phyloP scores from a whole-genome alignment of 1,140 invertebrate genomes.

The Papilio polytes region DNA sequence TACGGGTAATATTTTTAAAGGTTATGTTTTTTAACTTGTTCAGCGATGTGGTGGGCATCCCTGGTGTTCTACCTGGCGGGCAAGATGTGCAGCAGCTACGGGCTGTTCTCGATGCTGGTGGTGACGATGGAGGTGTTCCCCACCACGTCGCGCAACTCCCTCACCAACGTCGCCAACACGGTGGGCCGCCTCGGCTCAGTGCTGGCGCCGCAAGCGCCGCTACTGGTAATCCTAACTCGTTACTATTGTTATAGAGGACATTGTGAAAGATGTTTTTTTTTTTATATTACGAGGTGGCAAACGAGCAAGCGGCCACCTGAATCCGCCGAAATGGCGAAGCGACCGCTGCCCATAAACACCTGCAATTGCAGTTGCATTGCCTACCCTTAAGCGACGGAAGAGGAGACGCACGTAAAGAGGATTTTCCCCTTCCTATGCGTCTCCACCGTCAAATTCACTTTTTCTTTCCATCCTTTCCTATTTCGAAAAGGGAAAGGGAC shows the following conservation, averaged over 20 bases:
- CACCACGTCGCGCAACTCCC: slow-evolving; percentile 86
- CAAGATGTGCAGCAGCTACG: slow-evolving; percentile 87
- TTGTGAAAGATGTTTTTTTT: slow-evolving; percentile 37
- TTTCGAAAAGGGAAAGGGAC: no score
- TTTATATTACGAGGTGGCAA: no score
- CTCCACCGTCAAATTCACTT: no score
- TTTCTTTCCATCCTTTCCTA: no score
- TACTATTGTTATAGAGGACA: not conserved
- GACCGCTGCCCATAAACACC: no score
- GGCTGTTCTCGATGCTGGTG: slow-evolving; percentile 85
- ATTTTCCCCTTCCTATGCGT: no score
- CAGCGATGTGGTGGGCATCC: slow-evolving; percentile 68
- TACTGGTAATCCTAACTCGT: slow-evolving; percentile 69
- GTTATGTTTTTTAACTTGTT: not conserved
- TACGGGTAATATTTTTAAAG: not conserved
- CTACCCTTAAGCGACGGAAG: no score
- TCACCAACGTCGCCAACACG: slow-evolving; percentile 87
- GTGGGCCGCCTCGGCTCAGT: slow-evolving; percentile 88
- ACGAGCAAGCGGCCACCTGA: no score
- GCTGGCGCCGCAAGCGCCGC: slow-evolving; percentile 86
- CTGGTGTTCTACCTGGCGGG: slow-evolving; percentile 85
- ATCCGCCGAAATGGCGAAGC: no score
- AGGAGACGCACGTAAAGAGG: no score
- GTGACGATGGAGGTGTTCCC: slow-evolving; percentile 89
- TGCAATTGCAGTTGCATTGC: no score